phyloP scores from a whole-genome alignment of 2,888 invertebrate species.

The Conistra vaccinii region DNA sequence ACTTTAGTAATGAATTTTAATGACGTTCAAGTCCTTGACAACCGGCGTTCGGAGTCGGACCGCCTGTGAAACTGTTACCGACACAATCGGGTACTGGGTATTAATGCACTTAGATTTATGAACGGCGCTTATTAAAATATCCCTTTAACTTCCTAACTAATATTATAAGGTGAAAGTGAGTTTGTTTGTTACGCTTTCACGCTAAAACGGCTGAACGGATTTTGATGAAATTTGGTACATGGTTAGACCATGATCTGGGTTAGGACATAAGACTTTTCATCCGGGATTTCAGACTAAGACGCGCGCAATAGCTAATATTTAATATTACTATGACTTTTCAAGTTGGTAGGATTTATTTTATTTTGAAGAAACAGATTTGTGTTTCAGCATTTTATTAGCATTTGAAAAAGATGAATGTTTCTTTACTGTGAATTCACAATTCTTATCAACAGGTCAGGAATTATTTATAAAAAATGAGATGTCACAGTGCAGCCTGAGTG shows the following conservation, averaged over 20 bases:
- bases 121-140: conserved; percentile 30
- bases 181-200: no score
- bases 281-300: no score
- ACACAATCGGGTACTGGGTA: conserved; percentile 1
- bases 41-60: conserved; percentile 15
- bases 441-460: conserved; percentile 45
- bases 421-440: conserved; percentile 8
- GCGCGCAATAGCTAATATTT: no score
- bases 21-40: conserved; percentile 51
- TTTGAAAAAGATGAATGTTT: neutral
- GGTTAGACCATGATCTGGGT: no score
- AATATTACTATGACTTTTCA: neutral
- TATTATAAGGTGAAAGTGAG: no score
- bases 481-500: conserved; percentile 33
- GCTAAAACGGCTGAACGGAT: no score
- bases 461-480: conserved; percentile 40
- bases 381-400: neutral
- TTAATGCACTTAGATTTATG: conserved; percentile 28
- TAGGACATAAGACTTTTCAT: no score
- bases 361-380: neutral
- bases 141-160: conserved; percentile 5
- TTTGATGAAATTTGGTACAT: no score
- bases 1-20: conserved; percentile 60
- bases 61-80: conserved; percentile 28
- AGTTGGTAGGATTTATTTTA: conserved; percentile 2